Evolutionary conservation across 1,140 invertebrate genomes (phyloP), one percentile per base, ranked within the genome.

Genomic region (Solen grandis): DNA sequence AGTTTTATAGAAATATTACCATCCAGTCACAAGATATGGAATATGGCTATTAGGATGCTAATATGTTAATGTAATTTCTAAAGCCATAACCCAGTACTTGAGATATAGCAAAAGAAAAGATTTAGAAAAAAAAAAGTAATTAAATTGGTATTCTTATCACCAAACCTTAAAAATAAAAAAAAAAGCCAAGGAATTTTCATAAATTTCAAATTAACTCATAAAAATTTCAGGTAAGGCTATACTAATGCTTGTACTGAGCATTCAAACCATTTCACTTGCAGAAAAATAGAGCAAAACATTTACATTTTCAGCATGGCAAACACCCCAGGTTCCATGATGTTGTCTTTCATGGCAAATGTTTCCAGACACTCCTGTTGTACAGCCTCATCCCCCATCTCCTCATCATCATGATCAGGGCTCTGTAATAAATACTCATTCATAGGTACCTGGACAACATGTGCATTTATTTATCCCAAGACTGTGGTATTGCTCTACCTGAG

Each of bases 241-340:
- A 10, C 10, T 50, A 50, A 13, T 50, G 10, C 10, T 10, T n/a
- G 14, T 3, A 41, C 1, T 50, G 27, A 8, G 5, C 13, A 16
- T 31, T 36, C 8, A 35, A 73, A 8, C 10, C 10, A n/a, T 33
- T 5, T 29, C 29, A 19, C 5, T 5, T 29, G 5, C 54, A 57
- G 8, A 55, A 8, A 57, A 19, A 33, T 59, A 19, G 14, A 14
- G 27, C 33, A 65, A 65, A 65, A 52, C 27, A 3, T 52, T 82
- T 84, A 96, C 94, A 95, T 94, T 92, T 99, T 98, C 0, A 99
- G 93, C 87, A 98, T 97, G 22, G 95, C 95, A 90, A 99, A 98
- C 86, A 99, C 99, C 25, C 96, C 97, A 22, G 98, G 97, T 92
- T 99, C 98, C 98, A 99, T 99, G 70, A 99, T 99, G 91, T 97